Base-by-base conservation (phyloP, 2,797 vertebrate genomes). In the Cyclopterus lumpus region DNA sequence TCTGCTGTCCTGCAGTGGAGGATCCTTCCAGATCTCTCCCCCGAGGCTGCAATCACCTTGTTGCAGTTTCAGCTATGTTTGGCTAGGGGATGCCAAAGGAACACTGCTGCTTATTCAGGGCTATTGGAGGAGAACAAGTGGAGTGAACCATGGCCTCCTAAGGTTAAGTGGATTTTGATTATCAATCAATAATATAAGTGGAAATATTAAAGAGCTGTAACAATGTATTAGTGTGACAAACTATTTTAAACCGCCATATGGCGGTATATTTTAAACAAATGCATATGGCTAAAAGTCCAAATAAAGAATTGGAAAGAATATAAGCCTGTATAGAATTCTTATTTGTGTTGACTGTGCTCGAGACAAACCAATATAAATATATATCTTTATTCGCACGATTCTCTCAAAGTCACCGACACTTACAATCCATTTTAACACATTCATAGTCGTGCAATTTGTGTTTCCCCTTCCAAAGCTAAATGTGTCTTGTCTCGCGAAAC, bases 11-110 rank as follows among this genome's bases (percentile, higher is more conserved):
- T 53, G 51, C 40, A 44, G 16, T 4, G 24, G 54, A 15, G 36
- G 28, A 32, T 9, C 10, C 18, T 8, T 49, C 30, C 63, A 49
- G 32, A 55, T 59, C 65, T 24, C 14, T 30, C 36, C 14, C 46
- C 57, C n/a, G 18, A 24, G n/a, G 36, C 12, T 67, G 49, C 60
- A 12, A 36, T 62, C 32, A 12, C 38, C 38, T 49, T 3, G 66
- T 0, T 93, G 94, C 86, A 93, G 91, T 94, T 87, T 40, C 86
- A 69, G 28, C 46, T 2, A 38, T 26, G 26, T 66, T 30, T 63
- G 78, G 90, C 90, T 92, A 93, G 94, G 91, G 91, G 94, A 83
- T 83, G 93, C 91, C 87, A 91, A 79, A 85, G 83, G 91, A 89
- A 46, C 86, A 88, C 82, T 92, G 85, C 40, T 63, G 26, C 44